phyloP scores from a whole-genome alignment of 2,113 vertebrate genomes.

The Semnornis frantzii region DNA sequence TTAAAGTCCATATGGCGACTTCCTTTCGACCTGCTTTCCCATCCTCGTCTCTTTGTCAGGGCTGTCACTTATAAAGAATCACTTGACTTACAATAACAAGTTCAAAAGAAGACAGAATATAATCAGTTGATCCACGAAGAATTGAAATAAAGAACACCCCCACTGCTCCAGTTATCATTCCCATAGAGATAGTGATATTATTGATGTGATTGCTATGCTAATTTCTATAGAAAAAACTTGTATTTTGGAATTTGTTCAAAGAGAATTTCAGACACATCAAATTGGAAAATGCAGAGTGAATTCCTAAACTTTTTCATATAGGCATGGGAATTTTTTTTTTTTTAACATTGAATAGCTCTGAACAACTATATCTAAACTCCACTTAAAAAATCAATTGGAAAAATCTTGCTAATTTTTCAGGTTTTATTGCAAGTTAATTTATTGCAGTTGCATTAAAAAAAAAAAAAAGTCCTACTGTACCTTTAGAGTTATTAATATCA shows the following conservation, averaged over 20 bases:
- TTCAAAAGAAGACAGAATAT: conserved; percentile 96
- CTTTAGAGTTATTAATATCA: conserved; percentile 19
- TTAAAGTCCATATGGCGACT: conserved; percentile 93
- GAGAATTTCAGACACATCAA: conserved; percentile 89
- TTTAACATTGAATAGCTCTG: conserved; percentile 65
- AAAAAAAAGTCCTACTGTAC: background rate
- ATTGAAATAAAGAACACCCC: conserved; percentile 94
- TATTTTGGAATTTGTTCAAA: conserved; percentile 90
- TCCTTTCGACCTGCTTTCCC: conserved; percentile 97
- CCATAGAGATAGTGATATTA: conserved; percentile 95
- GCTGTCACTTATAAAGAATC: conserved; percentile 98
- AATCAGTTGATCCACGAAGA: conserved; percentile 95
- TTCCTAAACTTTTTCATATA: conserved; percentile 84
- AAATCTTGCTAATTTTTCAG: background rate
- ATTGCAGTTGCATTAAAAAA: background rate
- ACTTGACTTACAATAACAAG: conserved; percentile 98
- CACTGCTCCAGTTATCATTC: conserved; percentile 91
- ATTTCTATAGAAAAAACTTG: conserved; percentile 86
- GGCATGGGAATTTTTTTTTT: conserved; percentile 80
- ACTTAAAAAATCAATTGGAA: conserved; percentile 7
- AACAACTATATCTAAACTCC: conserved; percentile 49
- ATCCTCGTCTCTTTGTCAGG: conserved; percentile 92
- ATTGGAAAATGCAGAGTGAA: conserved; percentile 83
- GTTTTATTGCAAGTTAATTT: conserved; percentile 20
- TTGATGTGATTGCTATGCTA: conserved; percentile 94